Conservation (phyloP, 2,113 vertebrate genomes). For the Cynoglossus semilaevis region DNA sequence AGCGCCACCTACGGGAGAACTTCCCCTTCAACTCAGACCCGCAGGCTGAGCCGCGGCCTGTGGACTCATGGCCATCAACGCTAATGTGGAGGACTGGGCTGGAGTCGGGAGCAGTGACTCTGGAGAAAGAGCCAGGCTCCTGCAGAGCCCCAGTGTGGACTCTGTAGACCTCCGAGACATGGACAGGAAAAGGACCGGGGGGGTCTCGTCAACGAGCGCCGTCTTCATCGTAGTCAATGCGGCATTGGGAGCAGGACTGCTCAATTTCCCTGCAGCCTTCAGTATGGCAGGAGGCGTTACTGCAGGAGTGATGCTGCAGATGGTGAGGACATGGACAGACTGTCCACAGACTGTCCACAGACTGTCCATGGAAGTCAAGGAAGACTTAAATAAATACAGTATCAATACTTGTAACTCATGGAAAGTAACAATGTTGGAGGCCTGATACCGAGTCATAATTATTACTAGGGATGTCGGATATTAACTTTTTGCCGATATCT, state of each 20-base stretch:
- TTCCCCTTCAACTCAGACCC: not conserved
- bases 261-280: constrained; percentile 97
- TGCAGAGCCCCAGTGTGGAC: constrained; percentile 91
- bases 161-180: constrained; percentile 42
- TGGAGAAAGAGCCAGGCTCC: constrained; percentile 85
- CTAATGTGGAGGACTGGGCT: constrained; percentile 80
- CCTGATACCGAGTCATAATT: no score
- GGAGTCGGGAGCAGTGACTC: constrained; percentile 74
- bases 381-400: no score
- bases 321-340: constrained; percentile 75
- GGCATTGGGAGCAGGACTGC: constrained; percentile 90
- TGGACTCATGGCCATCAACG: constrained; percentile 81
- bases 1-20: not conserved
- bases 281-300: constrained; percentile 87
- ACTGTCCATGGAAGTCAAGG: no score
- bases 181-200: constrained; percentile 34
- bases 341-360: no score
- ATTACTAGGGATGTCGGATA: no score
- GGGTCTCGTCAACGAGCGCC: constrained; percentile 78
- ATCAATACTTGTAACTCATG: no score
- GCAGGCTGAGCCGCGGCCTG: constrained; percentile 65
- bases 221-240: constrained; percentile 97
- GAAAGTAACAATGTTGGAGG: no score
- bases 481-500: no score
- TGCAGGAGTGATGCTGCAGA: constrained; percentile 84